These are phyloP conservation scores for Ennomos erosarius DNA, from an alignment of 2,888 invertebrate genomes.

Conservation along the genomic window DNA sequence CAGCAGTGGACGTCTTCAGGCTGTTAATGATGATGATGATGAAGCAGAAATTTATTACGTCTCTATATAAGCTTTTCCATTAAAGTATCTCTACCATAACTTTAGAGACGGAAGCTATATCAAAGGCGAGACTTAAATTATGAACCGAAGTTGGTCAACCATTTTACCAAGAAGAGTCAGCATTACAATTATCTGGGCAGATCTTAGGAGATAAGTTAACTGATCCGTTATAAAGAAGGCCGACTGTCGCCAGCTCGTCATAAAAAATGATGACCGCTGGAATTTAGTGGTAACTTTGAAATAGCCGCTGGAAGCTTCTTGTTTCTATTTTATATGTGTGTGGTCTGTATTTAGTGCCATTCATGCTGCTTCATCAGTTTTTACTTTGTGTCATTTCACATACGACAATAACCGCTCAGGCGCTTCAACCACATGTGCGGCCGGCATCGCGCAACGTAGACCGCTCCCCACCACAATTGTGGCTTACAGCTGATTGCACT, in stretches of 20 bases:
- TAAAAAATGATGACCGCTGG: slow-evolving; percentile 31
- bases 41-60: too few species aligned
- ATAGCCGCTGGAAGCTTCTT: slow-evolving; percentile 10
- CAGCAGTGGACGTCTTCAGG: too few species aligned
- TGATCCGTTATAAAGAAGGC: slow-evolving; percentile 39
- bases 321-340: slow-evolving; percentile 12
- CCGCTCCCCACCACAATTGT: too few species aligned
- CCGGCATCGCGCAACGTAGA: too few species aligned
- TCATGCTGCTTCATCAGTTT: too few species aligned
- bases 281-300: slow-evolving; percentile 9
- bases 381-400: too few species aligned
- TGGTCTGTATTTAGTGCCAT: slow-evolving; percentile 4
- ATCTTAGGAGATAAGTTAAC: slow-evolving; percentile 45
- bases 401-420: too few species aligned
- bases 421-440: too few species aligned
- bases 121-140: too few species aligned
- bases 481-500: too few species aligned
- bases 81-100: slow-evolving; percentile 16
- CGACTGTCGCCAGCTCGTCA: slow-evolving; percentile 41
- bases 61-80: not conserved
- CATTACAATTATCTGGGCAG: slow-evolving; percentile 53
- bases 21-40: too few species aligned
- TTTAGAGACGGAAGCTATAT: slow-evolving; percentile 2
- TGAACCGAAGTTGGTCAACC: slow-evolving; percentile 10
- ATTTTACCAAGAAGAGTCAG: slow-evolving; percentile 32